Base-by-base conservation (phyloP, 2,113 vertebrate species). In the Craseonycteris thonglongyai region DNA sequence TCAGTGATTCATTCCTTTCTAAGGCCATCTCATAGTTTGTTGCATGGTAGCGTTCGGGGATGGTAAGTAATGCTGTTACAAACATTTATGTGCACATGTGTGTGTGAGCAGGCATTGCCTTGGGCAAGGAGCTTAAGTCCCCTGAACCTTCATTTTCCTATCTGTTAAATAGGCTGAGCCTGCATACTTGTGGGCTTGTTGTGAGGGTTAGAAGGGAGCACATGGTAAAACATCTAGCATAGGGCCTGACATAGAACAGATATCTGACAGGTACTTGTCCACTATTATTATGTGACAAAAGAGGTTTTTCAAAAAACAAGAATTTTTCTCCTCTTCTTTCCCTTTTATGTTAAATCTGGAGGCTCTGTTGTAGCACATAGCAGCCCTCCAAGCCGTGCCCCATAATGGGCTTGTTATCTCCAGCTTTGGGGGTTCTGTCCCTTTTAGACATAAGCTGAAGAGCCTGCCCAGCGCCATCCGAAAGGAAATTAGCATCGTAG, bases 401-500 rank as follows among this genome's bases (percentile, higher is more conserved):
- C 13, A 9, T 7, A 22, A 1, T 14, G 9, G 33, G 3, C 47
- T 76, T 83, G 2, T 18, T 7, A 79, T 83, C 91, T 61, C 38
- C 58, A 65, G 59, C 40, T 81, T 88, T 87, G 1, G 6, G 26
- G 90, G 61, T 80, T 90, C 10, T 74, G 1, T 92, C 16, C 63
- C 51, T 89, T 90, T 96, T 22, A 75, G 22, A 26, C 15, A 90
- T 59, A 87, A 85, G 66, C 54, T 6, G 22, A 84, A 15, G 69
- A 87, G 30, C 35, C 84, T 76, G 21, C 15, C 71, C 63, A 42
- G 87, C 69, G 83, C 94, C 58, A 59, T 75, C 65, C 93, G 80
- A 84, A 83, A 68, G 69, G 93, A 91, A 96, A 87, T 95, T 95
- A 92, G 40, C 75, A 92, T 95, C 88, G 71, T 80, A 65, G 65